Percentiles rank a stretch among this genome's conserved stretches.
Evolutionary conservation across 2,888 invertebrate species (phyloP).

Genomic region (Cerastoderma edule): DNA sequence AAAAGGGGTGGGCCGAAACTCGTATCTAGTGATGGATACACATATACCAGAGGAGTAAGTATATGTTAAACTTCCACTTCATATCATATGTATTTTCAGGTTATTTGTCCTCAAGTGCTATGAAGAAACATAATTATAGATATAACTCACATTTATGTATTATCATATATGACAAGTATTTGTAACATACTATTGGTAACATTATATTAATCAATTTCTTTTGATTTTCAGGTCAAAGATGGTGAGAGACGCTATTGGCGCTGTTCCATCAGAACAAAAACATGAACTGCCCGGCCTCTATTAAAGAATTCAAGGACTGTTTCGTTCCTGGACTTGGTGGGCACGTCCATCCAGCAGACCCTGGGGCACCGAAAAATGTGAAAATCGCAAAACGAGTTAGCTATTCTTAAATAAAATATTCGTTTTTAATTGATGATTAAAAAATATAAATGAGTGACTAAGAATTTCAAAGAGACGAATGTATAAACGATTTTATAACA

Average conservation of each 20-base stretch:
- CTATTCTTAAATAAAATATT: background rate
- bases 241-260: conserved; percentile 33
- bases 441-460: background rate
- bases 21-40: conserved; percentile 20
- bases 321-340: conserved; percentile 19
- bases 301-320: conserved; percentile 21
- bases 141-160: background rate
- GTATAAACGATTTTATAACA: background rate
- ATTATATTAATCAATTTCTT: background rate
- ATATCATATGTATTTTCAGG: background rate
- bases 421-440: background rate
- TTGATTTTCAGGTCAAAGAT: conserved; percentile 9
- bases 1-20: conserved; percentile 30
- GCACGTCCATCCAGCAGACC: conserved; percentile 30
- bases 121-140: background rate
- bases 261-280: conserved; percentile 29
- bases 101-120: background rate
- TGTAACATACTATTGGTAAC: background rate
- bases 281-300: conserved; percentile 22
- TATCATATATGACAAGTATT: background rate
- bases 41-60: conserved; percentile 21
- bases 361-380: conserved; percentile 25
- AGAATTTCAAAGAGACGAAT: background rate
- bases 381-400: conserved; percentile 28
- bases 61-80: background rate